A percentile compares a stretch with the other conserved stretches of the same genome.
These are phyloP conservation scores for Danaus chrysippus DNA, from an alignment of 2,888 invertebrate species.

Conservation along the genomic window DNA sequence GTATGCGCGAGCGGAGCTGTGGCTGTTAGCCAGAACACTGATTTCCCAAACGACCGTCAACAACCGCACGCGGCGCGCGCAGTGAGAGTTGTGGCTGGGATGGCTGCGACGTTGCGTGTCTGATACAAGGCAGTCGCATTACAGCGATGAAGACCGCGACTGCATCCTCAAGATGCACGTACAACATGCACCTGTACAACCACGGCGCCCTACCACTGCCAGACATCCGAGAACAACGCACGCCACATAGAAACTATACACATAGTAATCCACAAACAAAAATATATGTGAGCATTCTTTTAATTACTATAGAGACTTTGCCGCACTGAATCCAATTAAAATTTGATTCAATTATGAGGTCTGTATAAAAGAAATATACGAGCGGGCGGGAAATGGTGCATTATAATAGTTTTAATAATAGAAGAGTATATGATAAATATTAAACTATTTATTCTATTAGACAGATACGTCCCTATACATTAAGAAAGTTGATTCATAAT, in stretches of 20 bases:
- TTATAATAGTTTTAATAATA: neutral
- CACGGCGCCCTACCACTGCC: slow-evolving; percentile 21
- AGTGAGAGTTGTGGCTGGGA: slow-evolving; percentile 69
- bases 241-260: neutral
- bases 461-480: no score
- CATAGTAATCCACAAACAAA: neutral
- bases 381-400: neutral
- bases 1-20: slow-evolving; percentile 61
- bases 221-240: slow-evolving; percentile 6
- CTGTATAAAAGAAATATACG: neutral
- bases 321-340: neutral
- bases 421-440: no score
- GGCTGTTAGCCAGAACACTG: slow-evolving; percentile 61
- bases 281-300: slow-evolving; percentile 6
- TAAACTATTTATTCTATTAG: no score
- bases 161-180: slow-evolving; percentile 56
- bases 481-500: no score
- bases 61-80: slow-evolving; percentile 75
- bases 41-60: slow-evolving; percentile 54
- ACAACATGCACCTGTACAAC: slow-evolving; percentile 46
- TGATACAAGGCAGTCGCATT: slow-evolving; percentile 34
- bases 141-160: slow-evolving; percentile 44
- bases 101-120: slow-evolving; percentile 42
- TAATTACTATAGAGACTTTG: neutral
- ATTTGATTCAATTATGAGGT: slow-evolving; percentile 1